Percentiles rank a stretch among this genome's conserved stretches.
phyloP scores from a whole-genome alignment of 2,888 invertebrate species.

The Noctua janthe region DNA sequence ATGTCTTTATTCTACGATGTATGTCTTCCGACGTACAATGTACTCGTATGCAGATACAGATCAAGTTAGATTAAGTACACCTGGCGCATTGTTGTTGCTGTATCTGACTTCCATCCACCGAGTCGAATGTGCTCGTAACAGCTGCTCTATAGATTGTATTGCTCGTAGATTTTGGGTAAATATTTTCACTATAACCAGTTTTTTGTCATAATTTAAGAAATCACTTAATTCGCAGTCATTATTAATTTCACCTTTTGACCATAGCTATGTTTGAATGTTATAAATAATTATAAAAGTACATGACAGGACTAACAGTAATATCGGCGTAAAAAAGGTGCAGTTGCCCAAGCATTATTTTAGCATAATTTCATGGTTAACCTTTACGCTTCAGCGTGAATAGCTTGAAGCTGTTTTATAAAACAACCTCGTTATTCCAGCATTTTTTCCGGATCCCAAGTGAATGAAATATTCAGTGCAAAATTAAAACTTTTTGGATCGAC shows the following conservation, averaged over 20 bases:
- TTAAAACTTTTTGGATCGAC: slow-evolving; percentile 44
- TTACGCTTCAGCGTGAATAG: slow-evolving; percentile 15
- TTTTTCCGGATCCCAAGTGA: slow-evolving; percentile 13
- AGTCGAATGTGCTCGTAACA: not conserved
- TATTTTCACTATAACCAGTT: not conserved
- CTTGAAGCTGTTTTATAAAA: slow-evolving; percentile 12
- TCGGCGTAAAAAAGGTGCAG: not conserved
- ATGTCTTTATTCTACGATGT: slow-evolving; percentile 48
- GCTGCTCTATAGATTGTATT: not conserved
- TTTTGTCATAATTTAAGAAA: not conserved
- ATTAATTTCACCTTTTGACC: not conserved
- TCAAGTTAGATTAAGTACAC: slow-evolving; percentile 35
- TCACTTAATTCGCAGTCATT: not conserved
- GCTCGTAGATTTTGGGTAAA: not conserved
- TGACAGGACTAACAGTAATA: not conserved
- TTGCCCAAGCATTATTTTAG: not conserved
- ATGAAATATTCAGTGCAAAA: slow-evolving; percentile 51
- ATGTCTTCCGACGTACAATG: slow-evolving; percentile 52
- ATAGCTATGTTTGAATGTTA: not conserved
- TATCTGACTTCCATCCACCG: not conserved
- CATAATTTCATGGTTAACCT: slow-evolving; percentile 23
- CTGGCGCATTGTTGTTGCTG: slow-evolving; percentile 4
- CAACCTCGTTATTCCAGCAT: slow-evolving; percentile 20
- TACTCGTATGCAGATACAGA: slow-evolving; percentile 40
- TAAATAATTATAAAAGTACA: not conserved